These are phyloP conservation scores for Acanthoscelides obtectus DNA, from an alignment of 2,888 invertebrate species.

Conservation along the genomic window DNA sequence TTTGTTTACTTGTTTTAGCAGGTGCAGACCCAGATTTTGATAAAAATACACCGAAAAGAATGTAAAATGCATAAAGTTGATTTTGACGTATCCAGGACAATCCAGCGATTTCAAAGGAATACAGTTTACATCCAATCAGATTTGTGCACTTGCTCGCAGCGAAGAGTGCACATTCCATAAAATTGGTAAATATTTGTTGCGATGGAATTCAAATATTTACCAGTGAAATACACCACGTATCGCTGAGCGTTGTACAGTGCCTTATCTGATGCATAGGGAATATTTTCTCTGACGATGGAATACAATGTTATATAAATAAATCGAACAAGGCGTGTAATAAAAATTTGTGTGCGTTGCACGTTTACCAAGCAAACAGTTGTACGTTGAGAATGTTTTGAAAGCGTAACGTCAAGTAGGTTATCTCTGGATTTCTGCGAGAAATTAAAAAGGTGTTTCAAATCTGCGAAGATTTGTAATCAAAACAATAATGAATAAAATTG, in stretches of 20 bases:
- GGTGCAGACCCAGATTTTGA: not conserved
- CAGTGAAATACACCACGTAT: not conserved
- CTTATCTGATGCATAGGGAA: not conserved
- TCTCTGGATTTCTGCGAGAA: too few species aligned
- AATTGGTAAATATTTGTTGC: not conserved
- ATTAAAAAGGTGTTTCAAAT: too few species aligned
- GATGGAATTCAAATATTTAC: not conserved
- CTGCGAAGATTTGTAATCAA: too few species aligned
- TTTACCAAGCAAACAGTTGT: too few species aligned
- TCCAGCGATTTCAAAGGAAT: not conserved
- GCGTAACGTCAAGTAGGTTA: too few species aligned
- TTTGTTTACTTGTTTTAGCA: not conserved
- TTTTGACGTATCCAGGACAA: not conserved
- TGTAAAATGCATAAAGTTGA: not conserved
- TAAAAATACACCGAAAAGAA: not conserved
- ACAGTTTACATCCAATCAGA: not conserved
- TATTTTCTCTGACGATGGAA: not conserved
- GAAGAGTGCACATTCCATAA: not conserved
- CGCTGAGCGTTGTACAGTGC: not conserved
- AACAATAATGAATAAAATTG: too few species aligned
- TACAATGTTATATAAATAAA: not conserved
- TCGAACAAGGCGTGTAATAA: not conserved
- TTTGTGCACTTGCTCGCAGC: not conserved
- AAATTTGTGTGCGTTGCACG: not conserved
- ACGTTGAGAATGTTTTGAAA: too few species aligned